Conservation (phyloP, 2,113 vertebrate genomes). For the Emydocephalus ijimae region DNA sequence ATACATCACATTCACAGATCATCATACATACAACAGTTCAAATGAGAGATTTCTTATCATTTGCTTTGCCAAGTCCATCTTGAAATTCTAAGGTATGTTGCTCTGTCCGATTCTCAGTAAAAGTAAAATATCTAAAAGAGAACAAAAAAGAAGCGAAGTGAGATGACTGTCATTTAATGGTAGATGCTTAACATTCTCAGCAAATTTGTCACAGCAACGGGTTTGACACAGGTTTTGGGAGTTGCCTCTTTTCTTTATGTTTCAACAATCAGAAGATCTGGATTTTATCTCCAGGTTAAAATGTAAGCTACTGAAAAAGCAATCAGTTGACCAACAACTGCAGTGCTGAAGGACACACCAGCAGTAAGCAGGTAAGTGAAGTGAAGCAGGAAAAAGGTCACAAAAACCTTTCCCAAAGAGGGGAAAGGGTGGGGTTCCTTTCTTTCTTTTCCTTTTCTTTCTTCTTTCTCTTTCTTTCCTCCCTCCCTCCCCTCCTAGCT, state of each 20-base stretch:
- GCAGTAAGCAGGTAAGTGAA: background rate
- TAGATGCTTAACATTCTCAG: background rate
- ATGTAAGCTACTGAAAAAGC: background rate
- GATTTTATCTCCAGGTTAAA: background rate
- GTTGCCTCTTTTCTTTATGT: background rate
- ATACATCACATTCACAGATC: background rate
- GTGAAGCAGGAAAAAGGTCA: background rate
- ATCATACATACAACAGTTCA: background rate
- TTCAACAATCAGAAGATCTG: background rate
- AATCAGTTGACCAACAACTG: background rate
- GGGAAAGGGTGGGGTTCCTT: background rate
- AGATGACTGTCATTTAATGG: background rate
- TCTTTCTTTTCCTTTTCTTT: background rate
- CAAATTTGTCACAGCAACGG: background rate
- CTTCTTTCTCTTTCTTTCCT: background rate
- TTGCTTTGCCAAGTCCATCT: conserved; percentile 1
- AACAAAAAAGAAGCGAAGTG: background rate
- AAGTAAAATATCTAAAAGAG: conserved; percentile 14
- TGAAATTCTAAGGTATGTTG: background rate
- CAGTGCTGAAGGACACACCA: background rate
- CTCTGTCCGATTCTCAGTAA: background rate
- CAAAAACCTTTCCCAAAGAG: background rate
- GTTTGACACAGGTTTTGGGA: background rate
- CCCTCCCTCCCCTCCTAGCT: background rate
- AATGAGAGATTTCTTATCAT: background rate